phyloP scores from a whole-genome alignment of 2,113 vertebrate species.

The Psephotus haematonotus region DNA sequence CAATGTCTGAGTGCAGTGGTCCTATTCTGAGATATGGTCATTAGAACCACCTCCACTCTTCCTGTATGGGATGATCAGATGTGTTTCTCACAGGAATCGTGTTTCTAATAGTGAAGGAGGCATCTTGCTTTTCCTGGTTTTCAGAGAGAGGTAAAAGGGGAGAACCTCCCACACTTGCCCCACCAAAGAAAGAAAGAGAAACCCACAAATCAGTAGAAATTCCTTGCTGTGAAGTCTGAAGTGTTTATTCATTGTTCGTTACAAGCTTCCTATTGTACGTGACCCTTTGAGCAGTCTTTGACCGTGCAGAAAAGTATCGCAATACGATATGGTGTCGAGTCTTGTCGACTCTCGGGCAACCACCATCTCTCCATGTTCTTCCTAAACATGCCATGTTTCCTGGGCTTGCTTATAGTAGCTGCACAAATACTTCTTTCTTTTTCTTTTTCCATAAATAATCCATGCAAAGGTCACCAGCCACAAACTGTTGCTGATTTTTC shows the following conservation, averaged over 20 bases:
- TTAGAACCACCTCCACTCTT: not conserved
- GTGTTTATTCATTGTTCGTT: not conserved
- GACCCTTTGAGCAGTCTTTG: not conserved
- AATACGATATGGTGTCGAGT: not conserved
- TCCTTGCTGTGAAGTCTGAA: not conserved
- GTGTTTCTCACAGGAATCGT: not conserved
- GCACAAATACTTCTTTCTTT: not conserved
- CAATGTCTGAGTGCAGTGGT: not conserved
- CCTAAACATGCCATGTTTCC: not conserved
- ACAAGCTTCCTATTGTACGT: not conserved
- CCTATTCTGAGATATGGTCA: accelerated
- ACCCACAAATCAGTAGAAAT: not conserved
- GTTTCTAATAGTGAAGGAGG: not conserved
- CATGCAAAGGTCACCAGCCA: not conserved
- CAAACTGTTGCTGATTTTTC: not conserved
- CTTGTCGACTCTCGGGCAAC: not conserved
- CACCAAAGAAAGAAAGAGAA: not conserved
- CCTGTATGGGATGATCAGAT: not conserved
- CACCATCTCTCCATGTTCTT: not conserved
- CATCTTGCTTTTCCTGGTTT: not conserved
- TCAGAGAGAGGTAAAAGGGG: not conserved
- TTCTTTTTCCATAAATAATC: not conserved
- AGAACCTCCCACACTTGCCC: not conserved
- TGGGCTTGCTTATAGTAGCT: not conserved
- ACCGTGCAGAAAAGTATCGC: not conserved